A percentile compares a stretch with the other conserved stretches of the same genome.
Evolutionary conservation across 2,113 vertebrate genomes (phyloP).

Genomic region (Clinocottus analis): DNA sequence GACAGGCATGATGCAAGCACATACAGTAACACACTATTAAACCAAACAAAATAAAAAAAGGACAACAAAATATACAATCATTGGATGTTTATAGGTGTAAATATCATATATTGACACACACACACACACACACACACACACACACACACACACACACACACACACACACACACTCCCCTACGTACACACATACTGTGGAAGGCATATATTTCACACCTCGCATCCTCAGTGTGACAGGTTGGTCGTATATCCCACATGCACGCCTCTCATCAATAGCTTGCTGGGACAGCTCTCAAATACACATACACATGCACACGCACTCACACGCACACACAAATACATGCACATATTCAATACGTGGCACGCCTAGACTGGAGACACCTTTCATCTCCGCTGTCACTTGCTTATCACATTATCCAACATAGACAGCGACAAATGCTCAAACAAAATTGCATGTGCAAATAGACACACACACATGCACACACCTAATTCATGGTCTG

Average conservation of each 20-base stretch:
- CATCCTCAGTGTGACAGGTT: neutral
- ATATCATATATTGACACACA: neutral
- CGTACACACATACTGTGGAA: neutral
- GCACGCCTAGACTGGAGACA: neutral
- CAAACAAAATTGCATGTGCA: neutral
- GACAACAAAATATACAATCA: neutral
- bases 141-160: no score
- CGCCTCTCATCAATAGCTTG: slow-evolving; percentile 3
- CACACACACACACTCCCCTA: neutral
- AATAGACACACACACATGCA: slow-evolving; percentile 12
- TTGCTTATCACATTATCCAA: slow-evolving; percentile 33
- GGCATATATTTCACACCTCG: neutral
- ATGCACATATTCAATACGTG: neutral
- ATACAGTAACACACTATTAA: neutral
- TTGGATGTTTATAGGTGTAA: neutral
- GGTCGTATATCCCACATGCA: neutral
- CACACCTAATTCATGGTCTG: slow-evolving; percentile 18
- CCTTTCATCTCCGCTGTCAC: slow-evolving; percentile 42
- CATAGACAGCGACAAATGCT: slow-evolving; percentile 15
- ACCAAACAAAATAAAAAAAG: neutral
- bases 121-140: neutral
- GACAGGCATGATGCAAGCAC: neutral
- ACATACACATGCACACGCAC: neutral
- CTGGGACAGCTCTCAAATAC: neutral
- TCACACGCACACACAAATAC: neutral